These are phyloP conservation scores for Drosophila formosana DNA, from an alignment of 2,888 invertebrate species.

Conservation along the genomic window DNA sequence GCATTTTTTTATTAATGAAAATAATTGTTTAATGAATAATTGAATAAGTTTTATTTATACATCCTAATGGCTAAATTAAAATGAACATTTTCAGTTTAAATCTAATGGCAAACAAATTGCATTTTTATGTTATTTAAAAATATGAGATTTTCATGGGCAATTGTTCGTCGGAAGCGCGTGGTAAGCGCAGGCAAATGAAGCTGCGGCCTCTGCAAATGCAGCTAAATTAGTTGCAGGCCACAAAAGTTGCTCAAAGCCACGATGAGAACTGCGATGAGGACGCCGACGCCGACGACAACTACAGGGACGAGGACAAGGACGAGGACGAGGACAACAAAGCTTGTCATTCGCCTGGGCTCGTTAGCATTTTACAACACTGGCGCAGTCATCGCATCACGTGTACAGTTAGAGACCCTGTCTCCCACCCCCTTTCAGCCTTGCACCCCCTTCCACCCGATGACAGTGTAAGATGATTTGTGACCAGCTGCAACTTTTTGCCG, in stretches of 20 bases:
- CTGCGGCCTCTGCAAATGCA: constrained; percentile 57
- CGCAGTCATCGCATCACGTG: constrained; percentile 56
- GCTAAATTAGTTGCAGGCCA: constrained; percentile 75
- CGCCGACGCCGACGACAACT: constrained; percentile 36
- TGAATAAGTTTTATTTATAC: too few species aligned
- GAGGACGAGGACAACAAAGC: constrained; percentile 65
- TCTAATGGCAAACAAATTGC: neutral
- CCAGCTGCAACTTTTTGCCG: constrained; percentile 75
- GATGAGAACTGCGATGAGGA: constrained; percentile 9
- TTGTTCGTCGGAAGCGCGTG: constrained; percentile 28
- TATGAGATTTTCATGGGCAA: neutral
- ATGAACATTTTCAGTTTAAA: too few species aligned
- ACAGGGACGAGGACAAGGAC: neutral
- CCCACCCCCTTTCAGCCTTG: neutral
- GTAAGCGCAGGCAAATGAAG: constrained; percentile 58
- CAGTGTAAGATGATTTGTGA: constrained; percentile 74
- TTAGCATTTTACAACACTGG: constrained; percentile 79
- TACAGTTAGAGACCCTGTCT: constrained; percentile 7
- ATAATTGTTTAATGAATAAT: too few species aligned
- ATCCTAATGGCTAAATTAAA: too few species aligned
- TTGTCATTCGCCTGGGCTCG: constrained; percentile 68
- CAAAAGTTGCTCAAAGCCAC: constrained; percentile 56
- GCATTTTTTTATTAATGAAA: too few species aligned
- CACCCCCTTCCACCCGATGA: neutral
- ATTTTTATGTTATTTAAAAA: neutral